Conservation (phyloP, 2,113 vertebrate species). For the Pao palembangensis region DNA sequence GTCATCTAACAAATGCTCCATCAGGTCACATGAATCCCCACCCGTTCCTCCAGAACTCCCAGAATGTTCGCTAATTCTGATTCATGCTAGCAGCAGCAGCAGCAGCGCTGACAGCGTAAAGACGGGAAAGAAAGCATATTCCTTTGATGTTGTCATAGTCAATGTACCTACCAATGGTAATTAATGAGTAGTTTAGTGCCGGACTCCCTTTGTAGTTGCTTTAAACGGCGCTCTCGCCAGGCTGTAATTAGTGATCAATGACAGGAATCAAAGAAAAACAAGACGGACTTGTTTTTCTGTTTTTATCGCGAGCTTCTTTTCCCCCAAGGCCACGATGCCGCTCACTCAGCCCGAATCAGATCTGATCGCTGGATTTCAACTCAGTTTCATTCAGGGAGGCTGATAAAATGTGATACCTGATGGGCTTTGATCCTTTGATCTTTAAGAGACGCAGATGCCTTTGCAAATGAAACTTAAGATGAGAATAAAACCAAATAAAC, state of each 20-base stretch:
- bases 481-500: neutral
- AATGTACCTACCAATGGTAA: slow-evolving; percentile 57
- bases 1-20: too few species aligned
- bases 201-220: slow-evolving; percentile 36
- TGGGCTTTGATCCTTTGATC: slow-evolving; percentile 17
- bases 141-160: slow-evolving; percentile 21
- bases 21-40: too few species aligned
- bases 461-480: too few species aligned
- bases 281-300: slow-evolving; percentile 52
- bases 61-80: too few species aligned
- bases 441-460: neutral
- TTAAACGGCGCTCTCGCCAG: slow-evolving; percentile 44
- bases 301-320: slow-evolving; percentile 40
- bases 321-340: slow-evolving; percentile 46
- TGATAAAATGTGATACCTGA: slow-evolving; percentile 33
- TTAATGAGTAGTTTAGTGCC: slow-evolving; percentile 47
- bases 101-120: too few species aligned
- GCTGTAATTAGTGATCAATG: slow-evolving; percentile 69
- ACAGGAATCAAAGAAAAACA: slow-evolving; percentile 49
- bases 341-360: slow-evolving; percentile 49
- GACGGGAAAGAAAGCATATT: too few species aligned
- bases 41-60: too few species aligned
- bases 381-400: slow-evolving; percentile 8
- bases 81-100: too few species aligned
- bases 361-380: slow-evolving; percentile 16